Conservation (phyloP, 2,797 vertebrate species). For the Danio jaintianensis region DNA sequence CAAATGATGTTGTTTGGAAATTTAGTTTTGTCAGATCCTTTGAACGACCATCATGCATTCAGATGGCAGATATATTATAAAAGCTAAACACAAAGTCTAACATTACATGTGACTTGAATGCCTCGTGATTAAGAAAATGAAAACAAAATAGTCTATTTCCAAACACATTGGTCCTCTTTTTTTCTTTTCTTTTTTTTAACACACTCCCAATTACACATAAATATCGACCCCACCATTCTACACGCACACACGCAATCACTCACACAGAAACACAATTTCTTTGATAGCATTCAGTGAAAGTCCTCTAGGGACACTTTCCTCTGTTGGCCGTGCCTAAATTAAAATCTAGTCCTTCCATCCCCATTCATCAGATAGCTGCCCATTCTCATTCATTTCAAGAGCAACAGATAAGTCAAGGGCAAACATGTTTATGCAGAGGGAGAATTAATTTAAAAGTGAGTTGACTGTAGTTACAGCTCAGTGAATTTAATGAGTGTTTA, state of each 20-base stretch:
- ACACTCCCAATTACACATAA: constrained; percentile 8
- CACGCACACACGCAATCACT: not conserved
- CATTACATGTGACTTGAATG: not conserved
- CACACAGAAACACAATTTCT: constrained; percentile 9
- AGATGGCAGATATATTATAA: not conserved
- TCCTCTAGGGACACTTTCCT: constrained; percentile 24
- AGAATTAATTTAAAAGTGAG: constrained; percentile 59
- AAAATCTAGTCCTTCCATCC: constrained; percentile 38
- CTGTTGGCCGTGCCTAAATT: constrained; percentile 30
- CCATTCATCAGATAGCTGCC: constrained; percentile 42
- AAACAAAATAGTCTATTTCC: constrained; percentile 28
- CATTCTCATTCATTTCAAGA: constrained; percentile 55
- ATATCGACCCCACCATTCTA: constrained; percentile 4
- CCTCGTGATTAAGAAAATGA: not conserved
- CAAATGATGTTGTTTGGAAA: not conserved
- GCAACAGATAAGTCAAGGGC: constrained; percentile 60
- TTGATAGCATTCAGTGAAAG: constrained; percentile 15
- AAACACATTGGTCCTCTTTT: not conserved
- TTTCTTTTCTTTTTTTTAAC: not conserved
- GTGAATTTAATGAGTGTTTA: constrained; percentile 68
- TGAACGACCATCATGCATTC: not conserved
- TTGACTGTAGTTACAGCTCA: constrained; percentile 65
- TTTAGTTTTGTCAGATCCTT: not conserved
- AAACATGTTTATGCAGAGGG: constrained; percentile 59
- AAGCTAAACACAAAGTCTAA: not conserved